Evolutionary conservation across 2,797 vertebrate species (phyloP), one percentile per base, ranked within the genome.

Genomic region (Microcaecilia unicolor): DNA sequence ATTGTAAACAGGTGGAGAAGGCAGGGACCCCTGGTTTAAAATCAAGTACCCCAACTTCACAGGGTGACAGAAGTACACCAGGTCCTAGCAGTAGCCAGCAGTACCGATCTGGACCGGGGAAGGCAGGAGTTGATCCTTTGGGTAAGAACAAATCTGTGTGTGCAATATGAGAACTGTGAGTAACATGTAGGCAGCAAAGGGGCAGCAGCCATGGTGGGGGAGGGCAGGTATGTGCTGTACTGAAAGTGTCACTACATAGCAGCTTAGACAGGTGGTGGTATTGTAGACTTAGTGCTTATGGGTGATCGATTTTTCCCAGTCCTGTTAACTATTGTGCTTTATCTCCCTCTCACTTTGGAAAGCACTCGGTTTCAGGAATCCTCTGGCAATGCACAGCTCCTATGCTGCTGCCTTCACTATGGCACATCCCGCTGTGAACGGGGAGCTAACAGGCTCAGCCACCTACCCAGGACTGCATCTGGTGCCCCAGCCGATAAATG

Each of bases 11-110:
- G 87, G 84, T 84, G 42, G 91, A 93, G 67, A 92, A 92, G 53
- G 87, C 86, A n/a, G 88, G 77, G 10, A 92, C 90, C 0, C 91
- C 91, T 10, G 87, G 81, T 28, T 76, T 92, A 61, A 94, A 94
- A 56, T 88, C 91, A 13, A 88, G 84, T 38, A 90, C 90, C 1
- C 88, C 90, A 2, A 89, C 89, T 26, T 89, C 89, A 18, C 87
- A 89, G 51, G 47, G 62, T 0, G 91, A 92, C 6, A 63, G 78
- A 2, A 53, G 60, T 19, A 81, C 76, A 2, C 72, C 83, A 0
- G 84, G 86, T 15, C 83, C 89, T 25, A 88, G 87, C 16, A 46
- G 77, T 72, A 24, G 34, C 11, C 84, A 85, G 3, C 91, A 91
- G 49, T 90, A 92, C 25, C 73, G 89, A 25, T 69, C 89, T 0